These are phyloP conservation scores for Ichneumoninae sp. DNA, from an alignment of 2,888 invertebrate species.

Conservation along the genomic window DNA sequence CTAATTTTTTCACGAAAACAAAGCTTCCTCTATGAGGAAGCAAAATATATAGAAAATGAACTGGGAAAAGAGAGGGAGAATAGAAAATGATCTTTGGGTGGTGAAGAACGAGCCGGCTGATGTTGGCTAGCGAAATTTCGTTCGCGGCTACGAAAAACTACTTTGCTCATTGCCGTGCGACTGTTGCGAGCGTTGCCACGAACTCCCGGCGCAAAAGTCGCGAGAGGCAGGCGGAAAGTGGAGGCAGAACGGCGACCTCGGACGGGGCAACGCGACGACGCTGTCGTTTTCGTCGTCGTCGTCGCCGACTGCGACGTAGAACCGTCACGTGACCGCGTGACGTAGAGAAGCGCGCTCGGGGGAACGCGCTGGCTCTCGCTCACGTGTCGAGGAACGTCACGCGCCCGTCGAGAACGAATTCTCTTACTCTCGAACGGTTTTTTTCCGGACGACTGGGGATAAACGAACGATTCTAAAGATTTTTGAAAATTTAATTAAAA, in stretches of 20 bases:
- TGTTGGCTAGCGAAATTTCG: slow-evolving; percentile 20
- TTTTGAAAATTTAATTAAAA: neutral
- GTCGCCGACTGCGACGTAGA: slow-evolving; percentile 62
- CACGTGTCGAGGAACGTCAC: slow-evolving; percentile 64
- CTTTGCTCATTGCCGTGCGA: slow-evolving; percentile 44
- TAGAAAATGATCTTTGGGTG: neutral
- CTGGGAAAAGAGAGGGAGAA: neutral
- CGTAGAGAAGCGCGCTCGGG: slow-evolving; percentile 59
- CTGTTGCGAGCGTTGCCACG: slow-evolving; percentile 30
- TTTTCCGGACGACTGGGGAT: neutral
- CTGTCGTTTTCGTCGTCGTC: slow-evolving; percentile 37
- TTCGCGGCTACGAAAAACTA: slow-evolving; percentile 29
- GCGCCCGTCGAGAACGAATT: slow-evolving; percentile 31
- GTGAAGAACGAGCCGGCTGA: slow-evolving; percentile 1
- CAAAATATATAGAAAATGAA: neutral
- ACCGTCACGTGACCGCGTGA: slow-evolving; percentile 67
- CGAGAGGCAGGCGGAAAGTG: slow-evolving; percentile 36
- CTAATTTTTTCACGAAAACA: too few species aligned
- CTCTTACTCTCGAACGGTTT: slow-evolving; percentile 21
- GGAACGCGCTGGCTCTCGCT: slow-evolving; percentile 45
- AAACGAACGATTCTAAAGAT: neutral
- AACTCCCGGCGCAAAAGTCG: slow-evolving; percentile 21
- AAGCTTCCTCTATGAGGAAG: too few species aligned
- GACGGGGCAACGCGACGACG: slow-evolving; percentile 36
- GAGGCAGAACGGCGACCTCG: slow-evolving; percentile 61